Conservation (phyloP, 2,797 vertebrate genomes). For the Pogonophryne albipinna region DNA sequence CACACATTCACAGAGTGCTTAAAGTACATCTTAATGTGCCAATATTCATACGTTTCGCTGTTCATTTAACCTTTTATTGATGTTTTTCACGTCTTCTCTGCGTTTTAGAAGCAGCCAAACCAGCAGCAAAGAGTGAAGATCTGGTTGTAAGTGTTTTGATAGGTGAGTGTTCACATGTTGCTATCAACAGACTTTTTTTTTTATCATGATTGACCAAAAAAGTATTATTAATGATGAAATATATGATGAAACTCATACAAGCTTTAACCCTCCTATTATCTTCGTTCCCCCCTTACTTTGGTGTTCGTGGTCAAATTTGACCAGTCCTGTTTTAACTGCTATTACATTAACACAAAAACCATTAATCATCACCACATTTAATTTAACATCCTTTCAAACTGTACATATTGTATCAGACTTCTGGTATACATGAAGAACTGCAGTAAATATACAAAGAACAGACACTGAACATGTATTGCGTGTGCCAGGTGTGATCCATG, state of each 20-base stretch:
- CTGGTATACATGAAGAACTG: no score
- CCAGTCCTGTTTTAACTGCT: no score
- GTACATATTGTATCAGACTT: no score
- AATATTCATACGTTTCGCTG: rapidly evolving
- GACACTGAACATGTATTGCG: no score
- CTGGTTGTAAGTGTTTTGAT: conserved; percentile 94
- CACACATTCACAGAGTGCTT: rapidly evolving
- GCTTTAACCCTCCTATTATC: no score
- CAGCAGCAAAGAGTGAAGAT: conserved; percentile 95
- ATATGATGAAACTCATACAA: not conserved
- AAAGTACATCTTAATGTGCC: not conserved
- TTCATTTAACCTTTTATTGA: not conserved
- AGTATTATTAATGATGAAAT: not conserved
- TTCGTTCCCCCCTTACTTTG: no score
- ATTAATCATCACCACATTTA: no score
- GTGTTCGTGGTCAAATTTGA: no score
- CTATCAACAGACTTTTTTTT: rapidly evolving
- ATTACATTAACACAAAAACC: no score
- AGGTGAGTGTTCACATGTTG: conserved; percentile 82
- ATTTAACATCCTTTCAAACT: no score
- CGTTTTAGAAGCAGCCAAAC: conserved; percentile 90
- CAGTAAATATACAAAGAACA: no score
- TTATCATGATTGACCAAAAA: not conserved
- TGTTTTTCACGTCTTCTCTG: conserved; percentile 10
- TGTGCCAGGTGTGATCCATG: no score